These are phyloP conservation scores for Onychomys torridus DNA, from an alignment of 2,797 vertebrate species.

Conservation along the genomic window DNA sequence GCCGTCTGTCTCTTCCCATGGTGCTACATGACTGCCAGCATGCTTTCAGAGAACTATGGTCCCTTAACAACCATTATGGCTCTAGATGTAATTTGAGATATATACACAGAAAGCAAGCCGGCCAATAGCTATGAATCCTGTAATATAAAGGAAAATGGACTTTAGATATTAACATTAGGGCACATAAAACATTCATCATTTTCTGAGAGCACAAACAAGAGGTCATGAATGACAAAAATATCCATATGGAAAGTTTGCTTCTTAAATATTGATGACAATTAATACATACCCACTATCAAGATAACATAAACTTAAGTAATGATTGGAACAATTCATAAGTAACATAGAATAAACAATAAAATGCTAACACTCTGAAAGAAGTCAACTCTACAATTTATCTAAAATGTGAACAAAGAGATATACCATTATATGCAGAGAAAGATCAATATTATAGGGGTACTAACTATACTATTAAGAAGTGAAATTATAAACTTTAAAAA, in stretches of 20 bases:
- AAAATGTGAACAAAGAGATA: slow-evolving; percentile 17
- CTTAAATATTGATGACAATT: slow-evolving; percentile 24
- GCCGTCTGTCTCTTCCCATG: background rate
- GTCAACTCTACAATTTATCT: background rate
- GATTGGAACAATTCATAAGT: slow-evolving; percentile 1
- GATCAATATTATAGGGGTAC: background rate
- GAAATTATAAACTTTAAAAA: slow-evolving; percentile 4
- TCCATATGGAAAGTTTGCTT: background rate
- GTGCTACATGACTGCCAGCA: background rate
- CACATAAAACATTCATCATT: background rate
- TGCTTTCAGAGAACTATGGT: background rate
- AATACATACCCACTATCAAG: background rate
- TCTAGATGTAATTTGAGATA: slow-evolving; percentile 55
- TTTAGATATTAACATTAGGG: background rate
- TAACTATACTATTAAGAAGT: background rate
- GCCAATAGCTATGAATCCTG: background rate
- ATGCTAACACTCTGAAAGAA: slow-evolving; percentile 32
- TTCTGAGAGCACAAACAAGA: background rate
- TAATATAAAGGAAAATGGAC: background rate
- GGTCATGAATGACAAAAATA: background rate
- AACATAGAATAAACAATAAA: slow-evolving; percentile 9
- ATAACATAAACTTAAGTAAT: slow-evolving; percentile 11
- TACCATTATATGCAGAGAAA: background rate
- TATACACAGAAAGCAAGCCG: background rate
- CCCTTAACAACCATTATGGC: background rate